Percentiles rank a stretch among this genome's conserved stretches.
phyloP scores from a whole-genome alignment of 1,140 invertebrate genomes.

The Gyrodactylus salaris region DNA sequence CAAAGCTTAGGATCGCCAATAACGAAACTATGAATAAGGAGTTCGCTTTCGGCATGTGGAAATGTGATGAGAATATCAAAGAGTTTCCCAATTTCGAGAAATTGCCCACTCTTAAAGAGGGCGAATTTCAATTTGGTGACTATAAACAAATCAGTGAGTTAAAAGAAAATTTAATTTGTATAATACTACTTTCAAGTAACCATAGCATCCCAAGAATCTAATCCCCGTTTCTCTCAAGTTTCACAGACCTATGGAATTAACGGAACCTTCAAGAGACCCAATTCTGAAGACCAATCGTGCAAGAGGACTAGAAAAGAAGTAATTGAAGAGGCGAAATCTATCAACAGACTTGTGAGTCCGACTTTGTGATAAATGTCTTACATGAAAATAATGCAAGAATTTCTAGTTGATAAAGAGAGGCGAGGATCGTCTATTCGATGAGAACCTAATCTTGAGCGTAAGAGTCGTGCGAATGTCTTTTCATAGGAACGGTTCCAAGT shows the following conservation, averaged over 20 bases:
- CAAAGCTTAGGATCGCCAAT: background rate
- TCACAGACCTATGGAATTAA: background rate
- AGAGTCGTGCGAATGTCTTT: background rate
- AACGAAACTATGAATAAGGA: background rate
- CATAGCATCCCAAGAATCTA: too few species aligned
- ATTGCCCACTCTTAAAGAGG: background rate
- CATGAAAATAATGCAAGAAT: too few species aligned
- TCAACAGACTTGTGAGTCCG: background rate
- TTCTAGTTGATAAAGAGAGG: background rate
- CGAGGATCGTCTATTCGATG: background rate
- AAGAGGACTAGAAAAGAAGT: background rate
- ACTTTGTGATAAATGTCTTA: too few species aligned
- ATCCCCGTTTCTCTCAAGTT: background rate
- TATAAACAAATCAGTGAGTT: background rate
- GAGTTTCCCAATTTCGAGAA: background rate
- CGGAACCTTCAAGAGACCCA: background rate
- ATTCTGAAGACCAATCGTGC: background rate
- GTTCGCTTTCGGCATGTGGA: background rate
- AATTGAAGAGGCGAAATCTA: background rate
- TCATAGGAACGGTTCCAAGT: background rate
- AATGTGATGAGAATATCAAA: background rate
- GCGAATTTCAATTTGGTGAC: background rate
- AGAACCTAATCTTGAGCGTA: background rate
- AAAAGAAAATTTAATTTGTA: too few species aligned
- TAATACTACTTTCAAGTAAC: too few species aligned